Evolutionary conservation across 2,797 vertebrate species (phyloP).

Genomic region (Choloepus didactylus): DNA sequence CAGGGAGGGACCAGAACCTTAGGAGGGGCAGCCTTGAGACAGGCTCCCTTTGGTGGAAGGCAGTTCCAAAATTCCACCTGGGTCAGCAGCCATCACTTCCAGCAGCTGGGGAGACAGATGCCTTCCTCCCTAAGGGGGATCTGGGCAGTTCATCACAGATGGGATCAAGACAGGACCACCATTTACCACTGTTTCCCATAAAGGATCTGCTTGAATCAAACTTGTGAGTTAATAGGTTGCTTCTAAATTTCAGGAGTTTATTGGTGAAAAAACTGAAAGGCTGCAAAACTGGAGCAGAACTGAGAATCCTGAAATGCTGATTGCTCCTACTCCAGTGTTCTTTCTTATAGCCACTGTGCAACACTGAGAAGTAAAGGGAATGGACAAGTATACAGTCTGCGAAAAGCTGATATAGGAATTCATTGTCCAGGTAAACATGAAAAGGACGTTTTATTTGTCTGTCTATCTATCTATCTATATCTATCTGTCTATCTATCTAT

Average conservation of each 20-base stretch:
- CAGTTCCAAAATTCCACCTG: background rate
- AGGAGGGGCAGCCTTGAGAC: background rate
- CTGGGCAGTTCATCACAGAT: background rate
- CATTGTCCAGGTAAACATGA: background rate
- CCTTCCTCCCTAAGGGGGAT: background rate
- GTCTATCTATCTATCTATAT: background rate
- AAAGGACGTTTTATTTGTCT: background rate
- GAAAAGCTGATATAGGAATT: conserved; percentile 20
- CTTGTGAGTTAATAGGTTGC: background rate
- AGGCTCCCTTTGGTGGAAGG: background rate
- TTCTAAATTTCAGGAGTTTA: background rate
- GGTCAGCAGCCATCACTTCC: background rate
- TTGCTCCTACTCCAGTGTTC: background rate
- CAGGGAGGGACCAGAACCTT: background rate
- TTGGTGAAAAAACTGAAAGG: background rate
- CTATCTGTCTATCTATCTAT: background rate
- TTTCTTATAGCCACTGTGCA: background rate
- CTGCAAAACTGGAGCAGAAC: background rate
- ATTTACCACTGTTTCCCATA: background rate
- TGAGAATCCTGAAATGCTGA: background rate
- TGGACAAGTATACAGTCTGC: background rate
- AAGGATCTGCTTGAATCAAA: background rate
- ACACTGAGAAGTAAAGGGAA: background rate
- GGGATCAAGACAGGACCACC: background rate
- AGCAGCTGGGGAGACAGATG: background rate